Conservation (phyloP, 2,113 vertebrate genomes). For the Syngnathus typhle region DNA sequence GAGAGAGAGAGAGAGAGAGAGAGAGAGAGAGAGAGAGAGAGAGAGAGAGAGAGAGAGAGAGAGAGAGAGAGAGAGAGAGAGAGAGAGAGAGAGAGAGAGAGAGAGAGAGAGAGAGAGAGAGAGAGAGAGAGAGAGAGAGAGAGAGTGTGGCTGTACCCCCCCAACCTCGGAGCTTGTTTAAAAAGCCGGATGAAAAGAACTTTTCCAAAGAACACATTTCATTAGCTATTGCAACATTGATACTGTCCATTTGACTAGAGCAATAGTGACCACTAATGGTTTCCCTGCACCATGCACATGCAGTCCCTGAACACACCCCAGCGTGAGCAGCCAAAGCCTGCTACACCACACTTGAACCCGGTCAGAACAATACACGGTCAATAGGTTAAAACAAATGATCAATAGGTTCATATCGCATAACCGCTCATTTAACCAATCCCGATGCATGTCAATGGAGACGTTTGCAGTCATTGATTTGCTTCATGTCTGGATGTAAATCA, state of each 20-base stretch:
- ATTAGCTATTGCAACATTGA: conserved; percentile 33
- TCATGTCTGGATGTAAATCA: conserved; percentile 8
- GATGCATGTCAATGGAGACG: too few relatives aligned
- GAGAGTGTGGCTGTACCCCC: conserved; percentile 34
- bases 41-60: not conserved
- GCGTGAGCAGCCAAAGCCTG: not conserved
- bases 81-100: not conserved
- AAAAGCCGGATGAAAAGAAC: conserved; percentile 34
- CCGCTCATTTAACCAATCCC: not conserved
- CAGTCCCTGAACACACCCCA: conserved; percentile 42
- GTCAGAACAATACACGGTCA: conserved; percentile 5
- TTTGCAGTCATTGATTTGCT: too few relatives aligned
- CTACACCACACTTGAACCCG: conserved; percentile 6
- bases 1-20: too few relatives aligned
- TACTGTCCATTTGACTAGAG: conserved; percentile 22
- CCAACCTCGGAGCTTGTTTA: conserved; percentile 35
- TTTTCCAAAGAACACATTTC: conserved; percentile 25
- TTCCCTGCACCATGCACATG: not conserved
- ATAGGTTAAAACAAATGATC: not conserved
- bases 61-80: too few relatives aligned
- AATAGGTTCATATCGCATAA: not conserved
- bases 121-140: too few relatives aligned
- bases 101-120: too few relatives aligned
- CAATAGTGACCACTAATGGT: conserved; percentile 38
- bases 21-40: not conserved